Evolutionary conservation across 1,140 invertebrate genomes (phyloP), one percentile per base, ranked within the genome.

Genomic region (Campoletis sonorensis): DNA sequence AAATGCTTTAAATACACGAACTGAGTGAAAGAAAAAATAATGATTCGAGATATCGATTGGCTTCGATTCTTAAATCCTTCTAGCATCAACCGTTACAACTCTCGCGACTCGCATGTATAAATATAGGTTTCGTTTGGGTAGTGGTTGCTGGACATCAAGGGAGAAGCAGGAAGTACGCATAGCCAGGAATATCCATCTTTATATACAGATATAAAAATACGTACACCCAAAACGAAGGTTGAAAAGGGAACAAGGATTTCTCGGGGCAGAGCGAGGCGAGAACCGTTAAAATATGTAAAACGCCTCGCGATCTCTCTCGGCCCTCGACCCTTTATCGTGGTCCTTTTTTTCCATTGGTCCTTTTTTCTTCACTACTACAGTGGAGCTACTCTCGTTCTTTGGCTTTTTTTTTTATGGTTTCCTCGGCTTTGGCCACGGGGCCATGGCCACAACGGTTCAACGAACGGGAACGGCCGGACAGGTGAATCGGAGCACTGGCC

Each of bases 251-350:
- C 45, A 67, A 37, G 67, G 79, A 82, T 83, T 79, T 73, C 76
- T 82, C 76, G 79, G 79, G 75, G 81, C 77, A 23, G 37, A 61
- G 70, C 80, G 80, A 76, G 68, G 81, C 68, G 81, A 82, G 85
- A 89, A 89, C 88, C 88, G 87, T 89, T 90, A 88, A 90, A 89
- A 89, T 86, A 90, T 88, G 88, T 89, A 89, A 89, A 88, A 87
- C 82, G 84, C 78, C 68, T 84, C 84, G 80, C 79, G 79, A 81
- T 84, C 84, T 82, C 81, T 82, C 81, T 82, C 75, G 78, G 64
- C 75, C 64, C 81, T 82, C 80, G 79, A 77, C 67, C 81, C 82
- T 85, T 86, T 85, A 85, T 83, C 49, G 71, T 81, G 61, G 80
- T 75, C 76, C 79, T 85, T 80, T 81, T 84, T 81, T 82, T 81